These are phyloP conservation scores for Geodia barretti DNA, from an alignment of 37 sponge, comb jelly and placozoan genomes.

Conservation along the genomic window DNA sequence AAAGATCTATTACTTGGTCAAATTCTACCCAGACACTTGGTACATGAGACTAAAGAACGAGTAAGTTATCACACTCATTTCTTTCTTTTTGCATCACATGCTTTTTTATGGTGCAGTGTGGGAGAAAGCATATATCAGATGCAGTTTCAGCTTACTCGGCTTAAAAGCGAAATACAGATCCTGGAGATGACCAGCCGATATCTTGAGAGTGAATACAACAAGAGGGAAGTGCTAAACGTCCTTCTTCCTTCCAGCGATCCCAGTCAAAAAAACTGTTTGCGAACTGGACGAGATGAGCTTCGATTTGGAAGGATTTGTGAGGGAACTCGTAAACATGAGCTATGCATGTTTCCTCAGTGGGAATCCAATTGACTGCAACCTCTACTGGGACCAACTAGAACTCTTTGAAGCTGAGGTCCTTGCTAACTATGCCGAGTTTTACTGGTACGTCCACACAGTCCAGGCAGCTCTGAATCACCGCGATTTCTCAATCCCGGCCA, in stretches of 20 bases:
- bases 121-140: slow-evolving; percentile 1
- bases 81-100: not conserved
- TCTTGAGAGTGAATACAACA: not conserved
- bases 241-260: not conserved
- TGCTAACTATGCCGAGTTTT: slow-evolving; percentile 8
- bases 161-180: not conserved
- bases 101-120: not conserved
- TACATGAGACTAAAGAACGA: not conserved
- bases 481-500: not conserved
- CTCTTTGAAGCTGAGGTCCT: not conserved
- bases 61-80: not conserved
- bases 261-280: not conserved
- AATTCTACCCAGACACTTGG: slow-evolving; percentile 41
- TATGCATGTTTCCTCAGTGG: not conserved
- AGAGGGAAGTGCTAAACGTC: not conserved
- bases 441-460: not conserved
- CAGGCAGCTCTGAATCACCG: not conserved
- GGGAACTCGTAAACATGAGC: not conserved
- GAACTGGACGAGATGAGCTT: not conserved
- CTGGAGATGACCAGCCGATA: not conserved
- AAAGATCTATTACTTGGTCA: slow-evolving; percentile 5
- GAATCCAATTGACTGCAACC: not conserved
- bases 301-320: not conserved
- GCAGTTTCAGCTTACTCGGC: not conserved
- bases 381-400: not conserved